Conservation (phyloP, 2,888 invertebrate genomes). For the Philaethria dido region DNA sequence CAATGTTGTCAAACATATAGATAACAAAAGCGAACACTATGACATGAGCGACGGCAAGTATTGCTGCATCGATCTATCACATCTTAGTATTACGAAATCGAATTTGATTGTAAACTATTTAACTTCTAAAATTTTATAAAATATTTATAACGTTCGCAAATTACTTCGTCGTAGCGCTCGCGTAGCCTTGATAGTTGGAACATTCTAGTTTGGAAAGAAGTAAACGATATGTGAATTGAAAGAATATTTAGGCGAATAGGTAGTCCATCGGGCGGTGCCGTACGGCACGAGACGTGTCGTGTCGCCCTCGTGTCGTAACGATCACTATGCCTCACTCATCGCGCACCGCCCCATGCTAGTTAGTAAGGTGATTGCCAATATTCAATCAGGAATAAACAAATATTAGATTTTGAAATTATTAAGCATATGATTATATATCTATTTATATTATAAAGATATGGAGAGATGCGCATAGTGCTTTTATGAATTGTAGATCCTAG, state of each 20-base stretch:
- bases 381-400: constrained; percentile 77
- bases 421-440: constrained; percentile 78
- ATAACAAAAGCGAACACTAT: constrained; percentile 9
- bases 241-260: constrained; percentile 56
- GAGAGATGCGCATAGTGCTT: constrained; percentile 83
- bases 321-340: constrained; percentile 34
- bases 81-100: constrained; percentile 72
- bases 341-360: constrained; percentile 68
- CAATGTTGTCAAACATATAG: neutral
- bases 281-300: constrained; percentile 9
- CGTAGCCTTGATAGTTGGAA: constrained; percentile 58
- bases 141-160: constrained; percentile 72
- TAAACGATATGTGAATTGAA: constrained; percentile 56
- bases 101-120: constrained; percentile 71
- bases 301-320: constrained; percentile 19
- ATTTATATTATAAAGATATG: constrained; percentile 81
- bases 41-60: constrained; percentile 25
- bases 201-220: constrained; percentile 55
- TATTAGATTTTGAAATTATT: constrained; percentile 78
- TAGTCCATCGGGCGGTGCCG: constrained; percentile 57
- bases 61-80: constrained; percentile 37
- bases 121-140: constrained; percentile 73
- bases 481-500: constrained; percentile 80
- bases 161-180: constrained; percentile 64
- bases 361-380: constrained; percentile 82